Percentiles rank a stretch among this genome's conserved stretches.
Evolutionary conservation across 2,888 invertebrate species (phyloP).

Genomic region (Leucophora obtusa): DNA sequence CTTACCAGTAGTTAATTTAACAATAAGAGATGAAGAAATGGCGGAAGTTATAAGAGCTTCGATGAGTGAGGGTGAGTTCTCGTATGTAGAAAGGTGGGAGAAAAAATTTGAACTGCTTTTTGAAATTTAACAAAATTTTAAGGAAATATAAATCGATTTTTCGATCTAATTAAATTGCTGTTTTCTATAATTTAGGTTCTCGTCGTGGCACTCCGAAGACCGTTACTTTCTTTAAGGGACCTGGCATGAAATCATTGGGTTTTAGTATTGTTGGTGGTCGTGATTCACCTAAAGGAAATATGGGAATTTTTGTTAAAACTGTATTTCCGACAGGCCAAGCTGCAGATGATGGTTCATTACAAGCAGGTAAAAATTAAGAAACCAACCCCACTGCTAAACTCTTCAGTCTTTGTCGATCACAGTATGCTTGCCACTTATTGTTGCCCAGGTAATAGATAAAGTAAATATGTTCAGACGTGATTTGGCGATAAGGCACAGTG

Average conservation of each 20-base stretch:
- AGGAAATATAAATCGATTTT: too few relatives aligned
- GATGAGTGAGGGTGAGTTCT: slow-evolving; percentile 74
- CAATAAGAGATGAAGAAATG: slow-evolving; percentile 76
- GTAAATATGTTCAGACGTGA: too few relatives aligned
- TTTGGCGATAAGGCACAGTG: too few relatives aligned
- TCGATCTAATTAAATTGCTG: not conserved
- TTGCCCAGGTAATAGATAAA: too few relatives aligned
- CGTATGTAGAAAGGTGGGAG: too few relatives aligned
- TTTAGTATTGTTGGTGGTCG: slow-evolving; percentile 94
- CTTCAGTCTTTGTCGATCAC: too few relatives aligned
- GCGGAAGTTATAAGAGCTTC: slow-evolving; percentile 75
- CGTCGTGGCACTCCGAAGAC: slow-evolving; percentile 73
- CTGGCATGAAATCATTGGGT: slow-evolving; percentile 90
- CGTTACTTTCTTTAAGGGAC: slow-evolving; percentile 88
- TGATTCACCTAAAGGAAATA: slow-evolving; percentile 91
- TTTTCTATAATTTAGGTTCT: slow-evolving; percentile 65
- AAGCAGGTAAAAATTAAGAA: slow-evolving; percentile 84
- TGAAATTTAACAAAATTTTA: too few relatives aligned
- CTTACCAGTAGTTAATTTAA: slow-evolving; percentile 74
- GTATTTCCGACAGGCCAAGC: slow-evolving; percentile 92
- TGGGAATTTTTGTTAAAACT: slow-evolving; percentile 94
- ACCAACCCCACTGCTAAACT: too few relatives aligned
- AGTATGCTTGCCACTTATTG: too few relatives aligned
- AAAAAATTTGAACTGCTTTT: too few relatives aligned
- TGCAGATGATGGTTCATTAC: slow-evolving; percentile 88